Conservation (phyloP, 2,797 vertebrate species). For the Novumbra hubbsi region DNA sequence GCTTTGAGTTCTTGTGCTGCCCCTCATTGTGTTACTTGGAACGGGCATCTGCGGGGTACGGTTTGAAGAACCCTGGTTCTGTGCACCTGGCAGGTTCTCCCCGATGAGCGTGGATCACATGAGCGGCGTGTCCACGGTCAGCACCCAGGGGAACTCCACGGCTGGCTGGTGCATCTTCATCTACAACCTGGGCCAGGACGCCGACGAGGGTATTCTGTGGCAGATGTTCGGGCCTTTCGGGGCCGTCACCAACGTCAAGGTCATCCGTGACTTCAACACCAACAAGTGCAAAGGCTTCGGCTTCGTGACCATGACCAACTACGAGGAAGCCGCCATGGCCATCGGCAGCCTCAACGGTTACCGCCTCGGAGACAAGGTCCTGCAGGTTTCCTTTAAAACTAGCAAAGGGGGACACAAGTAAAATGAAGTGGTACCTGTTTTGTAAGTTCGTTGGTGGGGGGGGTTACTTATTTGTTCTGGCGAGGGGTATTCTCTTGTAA, state of each 20-base stretch:
- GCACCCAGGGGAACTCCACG: conserved; percentile 82
- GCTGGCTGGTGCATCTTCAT: conserved; percentile 98
- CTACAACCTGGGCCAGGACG: conserved; percentile 95
- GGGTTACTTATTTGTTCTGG: not conserved
- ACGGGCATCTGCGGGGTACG: not conserved
- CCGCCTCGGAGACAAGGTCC: conserved; percentile 95
- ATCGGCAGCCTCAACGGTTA: conserved; percentile 97
- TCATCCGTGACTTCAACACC: conserved; percentile 98
- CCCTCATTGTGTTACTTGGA: not conserved
- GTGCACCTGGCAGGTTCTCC: conserved; percentile 77
- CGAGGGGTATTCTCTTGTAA: not conserved
- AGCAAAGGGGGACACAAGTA: conserved; percentile 98
- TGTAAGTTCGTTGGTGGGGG: not conserved
- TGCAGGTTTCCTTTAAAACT: conserved; percentile 99
- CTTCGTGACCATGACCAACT: conserved; percentile 98
- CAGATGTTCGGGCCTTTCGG: conserved; percentile 99
- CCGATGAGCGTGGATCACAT: conserved; percentile 94
- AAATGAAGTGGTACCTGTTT: not conserved
- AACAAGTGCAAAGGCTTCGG: conserved; percentile 99
- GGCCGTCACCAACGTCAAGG: conserved; percentile 95
- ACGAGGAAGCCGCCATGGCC: conserved; percentile 98
- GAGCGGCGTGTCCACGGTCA: conserved; percentile 84
- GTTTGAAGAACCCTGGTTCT: too few species aligned
- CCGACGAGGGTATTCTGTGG: conserved; percentile 96
- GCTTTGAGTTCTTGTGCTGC: not conserved